These are phyloP conservation scores for Tuta absoluta DNA, from an alignment of 2,888 invertebrate species.

Conservation along the genomic window DNA sequence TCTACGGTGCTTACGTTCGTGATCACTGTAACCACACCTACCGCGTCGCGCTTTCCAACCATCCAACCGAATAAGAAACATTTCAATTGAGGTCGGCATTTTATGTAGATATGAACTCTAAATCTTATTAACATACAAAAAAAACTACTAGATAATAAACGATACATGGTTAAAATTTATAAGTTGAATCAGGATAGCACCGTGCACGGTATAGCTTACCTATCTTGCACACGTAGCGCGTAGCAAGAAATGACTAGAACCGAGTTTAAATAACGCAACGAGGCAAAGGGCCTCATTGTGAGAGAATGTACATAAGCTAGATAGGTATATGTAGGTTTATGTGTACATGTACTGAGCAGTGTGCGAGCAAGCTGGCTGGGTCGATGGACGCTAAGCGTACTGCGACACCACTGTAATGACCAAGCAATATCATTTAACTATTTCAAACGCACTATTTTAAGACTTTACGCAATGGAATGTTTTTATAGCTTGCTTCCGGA, in stretches of 20 bases:
- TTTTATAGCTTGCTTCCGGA: slow-evolving; percentile 14
- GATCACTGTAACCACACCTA: slow-evolving; percentile 34
- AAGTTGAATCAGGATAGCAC: not conserved
- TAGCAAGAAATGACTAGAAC: slow-evolving; percentile 19
- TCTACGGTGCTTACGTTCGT: slow-evolving; percentile 33
- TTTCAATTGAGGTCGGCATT: not conserved
- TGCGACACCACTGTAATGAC: slow-evolving; percentile 40
- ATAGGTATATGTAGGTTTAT: slow-evolving; percentile 16
- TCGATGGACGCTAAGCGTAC: slow-evolving; percentile 46
- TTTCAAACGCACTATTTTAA: slow-evolving; percentile 21
- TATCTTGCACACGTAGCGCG: slow-evolving; percentile 21
- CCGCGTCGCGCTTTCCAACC: slow-evolving; percentile 17
- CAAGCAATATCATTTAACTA: slow-evolving; percentile 30
- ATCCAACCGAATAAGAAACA: slow-evolving; percentile 18
- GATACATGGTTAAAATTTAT: not conserved
- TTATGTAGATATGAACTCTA: not conserved
- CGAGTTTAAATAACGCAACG: slow-evolving; percentile 43
- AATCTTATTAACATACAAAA: not conserved
- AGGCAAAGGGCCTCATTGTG: slow-evolving; percentile 41
- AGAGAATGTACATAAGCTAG: slow-evolving; percentile 27
- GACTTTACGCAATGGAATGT: slow-evolving; percentile 21
- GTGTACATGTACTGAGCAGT: slow-evolving; percentile 32
- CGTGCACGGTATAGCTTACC: slow-evolving; percentile 7
- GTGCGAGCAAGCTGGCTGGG: slow-evolving; percentile 43
- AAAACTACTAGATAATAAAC: not conserved